Conservation (phyloP, 1,140 invertebrate genomes). For the Drosophila prosaltans region DNA sequence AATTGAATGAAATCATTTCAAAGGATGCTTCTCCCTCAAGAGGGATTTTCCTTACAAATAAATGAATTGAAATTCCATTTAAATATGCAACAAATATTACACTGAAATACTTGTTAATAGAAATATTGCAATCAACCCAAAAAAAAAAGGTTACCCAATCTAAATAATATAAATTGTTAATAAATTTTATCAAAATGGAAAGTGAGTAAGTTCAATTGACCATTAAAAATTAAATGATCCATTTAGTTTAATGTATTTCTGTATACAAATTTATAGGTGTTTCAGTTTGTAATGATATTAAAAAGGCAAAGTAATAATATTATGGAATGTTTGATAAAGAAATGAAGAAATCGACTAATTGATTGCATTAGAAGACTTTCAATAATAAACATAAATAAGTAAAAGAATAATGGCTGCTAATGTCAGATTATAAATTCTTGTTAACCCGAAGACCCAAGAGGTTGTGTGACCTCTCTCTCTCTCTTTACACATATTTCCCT, state of each 20-base stretch:
- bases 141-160: not conserved
- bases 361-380: too few relatives aligned
- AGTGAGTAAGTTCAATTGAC: not conserved
- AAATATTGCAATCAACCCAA: not conserved
- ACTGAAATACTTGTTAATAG: conserved; percentile 20
- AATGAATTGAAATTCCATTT: conserved; percentile 40
- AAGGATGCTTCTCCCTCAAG: not conserved
- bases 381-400: too few relatives aligned
- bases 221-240: not conserved
- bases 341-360: too few relatives aligned
- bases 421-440: too few relatives aligned
- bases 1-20: conserved; percentile 13
- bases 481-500: too few relatives aligned
- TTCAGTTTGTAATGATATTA: not conserved
- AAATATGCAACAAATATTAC: conserved; percentile 24
- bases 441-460: too few relatives aligned
- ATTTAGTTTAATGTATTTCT: not conserved
- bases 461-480: too few relatives aligned
- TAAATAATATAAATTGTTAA: conserved; percentile 21
- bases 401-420: too few relatives aligned
- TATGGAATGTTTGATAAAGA: too few relatives aligned
- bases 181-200: not conserved
- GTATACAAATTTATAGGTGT: not conserved
- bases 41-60: conserved; percentile 32
- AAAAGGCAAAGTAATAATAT: not conserved